Evolutionary conservation across 30 jellyfish, hydroid and myxozoan genomes (phyloP).

Genomic region (Hydractinia echinata): DNA sequence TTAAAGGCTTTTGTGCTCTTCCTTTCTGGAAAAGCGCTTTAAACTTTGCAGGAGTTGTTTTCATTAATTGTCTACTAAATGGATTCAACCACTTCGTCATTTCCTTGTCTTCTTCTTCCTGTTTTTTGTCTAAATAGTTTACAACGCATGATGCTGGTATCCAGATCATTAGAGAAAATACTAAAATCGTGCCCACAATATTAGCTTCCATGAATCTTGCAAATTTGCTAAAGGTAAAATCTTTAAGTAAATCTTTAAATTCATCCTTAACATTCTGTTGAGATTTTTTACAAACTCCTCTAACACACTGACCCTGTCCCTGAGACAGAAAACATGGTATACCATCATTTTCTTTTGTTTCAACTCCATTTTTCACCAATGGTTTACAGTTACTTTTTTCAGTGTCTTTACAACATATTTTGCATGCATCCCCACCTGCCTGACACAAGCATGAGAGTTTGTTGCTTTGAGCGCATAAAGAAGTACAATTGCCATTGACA

Average conservation of each 20-base stretch:
- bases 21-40: not conserved
- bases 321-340: not conserved
- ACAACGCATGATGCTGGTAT: slow-evolving; percentile 84
- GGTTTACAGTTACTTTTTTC: slow-evolving; percentile 21
- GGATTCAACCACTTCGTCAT: slow-evolving; percentile 29
- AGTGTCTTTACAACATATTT: slow-evolving; percentile 56
- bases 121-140: slow-evolving; percentile 29
- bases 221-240: slow-evolving; percentile 73
- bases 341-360: slow-evolving; percentile 28
- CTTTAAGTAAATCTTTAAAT: slow-evolving; percentile 45
- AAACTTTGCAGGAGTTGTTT: not conserved
- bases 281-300: slow-evolving; percentile 47
- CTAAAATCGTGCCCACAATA: slow-evolving; percentile 71
- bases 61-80: slow-evolving; percentile 1
- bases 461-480: slow-evolving; percentile 55
- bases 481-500: slow-evolving; percentile 50
- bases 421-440: slow-evolving; percentile 61
- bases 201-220: slow-evolving; percentile 84
- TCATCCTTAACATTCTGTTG: slow-evolving; percentile 63
- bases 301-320: slow-evolving; percentile 14
- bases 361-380: not conserved
- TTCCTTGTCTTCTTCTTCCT: slow-evolving; percentile 25
- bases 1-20: not conserved
- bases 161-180: slow-evolving; percentile 74
- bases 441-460: slow-evolving; percentile 50